Evolutionary conservation across 2,888 invertebrate genomes (phyloP), one percentile per base, ranked within the genome.

Genomic region (Lasioglossum leucozonium): DNA sequence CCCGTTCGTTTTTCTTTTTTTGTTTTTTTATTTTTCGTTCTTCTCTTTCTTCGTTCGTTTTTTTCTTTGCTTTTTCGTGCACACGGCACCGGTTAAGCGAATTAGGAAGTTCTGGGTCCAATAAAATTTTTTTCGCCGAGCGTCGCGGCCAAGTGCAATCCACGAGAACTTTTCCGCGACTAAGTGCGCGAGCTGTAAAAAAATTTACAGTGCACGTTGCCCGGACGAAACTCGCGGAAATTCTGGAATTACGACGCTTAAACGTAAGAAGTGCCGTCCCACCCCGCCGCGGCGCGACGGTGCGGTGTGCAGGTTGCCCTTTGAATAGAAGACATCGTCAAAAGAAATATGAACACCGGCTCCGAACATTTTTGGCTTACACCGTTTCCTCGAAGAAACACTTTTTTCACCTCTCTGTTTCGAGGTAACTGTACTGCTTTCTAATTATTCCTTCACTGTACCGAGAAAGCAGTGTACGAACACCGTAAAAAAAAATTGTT

Each of bases 31-130:
- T n/a, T n/a, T 62, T 62, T 30, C 62, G 30, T 75, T 76, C 62
- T 51, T 47, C 58, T 62, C 47, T 16, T 51, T 62, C 18, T 62
- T 30, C 30, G 18, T 75, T 76, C 62, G 72, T 37, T 37, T 37
- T 26, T 37, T 18, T 55, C 34, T 42, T 30, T 22, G 22, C 34
- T 65, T 67, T 72, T 71, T 72, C 40, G 34, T 44, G 69, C 51
- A 51, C 8, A 55, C 71, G 67, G 76, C 84, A 44, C 76, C 79
- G 76, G 81, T 84, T 84, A 84, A 84, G 67, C 71, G 86, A 84
- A 86, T 86, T 84, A 82, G 79, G 58, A 84, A 86, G 79, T 86
- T 77, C 81, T 73, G 42, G 62, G 72, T 74, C 76, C 86, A 67
- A 84, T 86, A 81, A 84, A 86, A 86, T 76, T 79, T 62, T 42